These are phyloP conservation scores for Drosophila nr. fundita DNA, from an alignment of 2,888 invertebrate genomes.

Conservation along the genomic window DNA sequence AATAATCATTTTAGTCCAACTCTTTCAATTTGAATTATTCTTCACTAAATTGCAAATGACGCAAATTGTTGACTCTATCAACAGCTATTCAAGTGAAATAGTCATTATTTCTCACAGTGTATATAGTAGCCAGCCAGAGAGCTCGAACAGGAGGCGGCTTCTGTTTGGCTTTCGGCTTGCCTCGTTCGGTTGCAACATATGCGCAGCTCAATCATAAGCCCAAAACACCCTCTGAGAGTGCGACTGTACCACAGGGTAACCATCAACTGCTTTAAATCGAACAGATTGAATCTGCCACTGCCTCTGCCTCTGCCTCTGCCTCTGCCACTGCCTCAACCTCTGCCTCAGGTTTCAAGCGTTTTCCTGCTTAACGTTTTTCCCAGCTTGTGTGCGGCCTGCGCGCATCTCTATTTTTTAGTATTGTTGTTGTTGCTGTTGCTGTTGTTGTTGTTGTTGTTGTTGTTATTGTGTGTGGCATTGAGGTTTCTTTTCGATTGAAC, in stretches of 20 bases:
- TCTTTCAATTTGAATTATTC: not conserved
- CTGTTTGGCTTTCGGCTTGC: slow-evolving; percentile 46
- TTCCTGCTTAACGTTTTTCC: slow-evolving; percentile 55
- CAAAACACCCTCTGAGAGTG: slow-evolving; percentile 15
- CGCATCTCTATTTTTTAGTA: slow-evolving; percentile 15
- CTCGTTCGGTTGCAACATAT: slow-evolving; percentile 21
- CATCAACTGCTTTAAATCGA: slow-evolving; percentile 16
- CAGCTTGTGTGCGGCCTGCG: slow-evolving; percentile 28
- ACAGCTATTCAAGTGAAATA: not conserved
- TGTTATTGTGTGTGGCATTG: slow-evolving; percentile 40
- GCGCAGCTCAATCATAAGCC: slow-evolving; percentile 19
- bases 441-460: not conserved
- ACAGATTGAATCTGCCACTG: slow-evolving; percentile 34
- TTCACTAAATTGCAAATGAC: not conserved
- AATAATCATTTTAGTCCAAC: not conserved
- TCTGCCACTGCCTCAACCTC: slow-evolving; percentile 13
- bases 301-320: slow-evolving; percentile 1
- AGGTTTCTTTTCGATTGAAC: slow-evolving; percentile 54
- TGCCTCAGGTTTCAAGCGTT: slow-evolving; percentile 59
- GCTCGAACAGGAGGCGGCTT: slow-evolving; percentile 10
- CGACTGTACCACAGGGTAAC: slow-evolving; percentile 18
- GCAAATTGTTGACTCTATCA: not conserved
- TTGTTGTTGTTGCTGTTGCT: too few relatives aligned
- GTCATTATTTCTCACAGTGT: not conserved
- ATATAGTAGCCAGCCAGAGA: not conserved